Percentiles rank a stretch among this genome's conserved stretches.
These are phyloP conservation scores for Callochromis pleurospilus DNA, from an alignment of 2,113 vertebrate genomes.

Conservation along the genomic window DNA sequence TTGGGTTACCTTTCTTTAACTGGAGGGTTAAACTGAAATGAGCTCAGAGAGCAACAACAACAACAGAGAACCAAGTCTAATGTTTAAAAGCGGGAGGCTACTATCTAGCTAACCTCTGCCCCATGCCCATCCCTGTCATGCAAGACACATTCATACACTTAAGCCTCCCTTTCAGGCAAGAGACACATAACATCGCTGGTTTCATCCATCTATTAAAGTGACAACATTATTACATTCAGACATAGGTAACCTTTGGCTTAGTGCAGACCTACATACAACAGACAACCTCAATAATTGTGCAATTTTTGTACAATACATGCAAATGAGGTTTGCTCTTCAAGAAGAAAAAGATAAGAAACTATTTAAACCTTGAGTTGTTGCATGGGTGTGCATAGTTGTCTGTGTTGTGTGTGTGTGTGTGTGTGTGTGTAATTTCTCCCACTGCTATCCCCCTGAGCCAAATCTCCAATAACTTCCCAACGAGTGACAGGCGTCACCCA, in stretches of 20 bases:
- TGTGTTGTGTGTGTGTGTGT: background rate
- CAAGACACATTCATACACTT: background rate
- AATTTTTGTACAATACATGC: background rate
- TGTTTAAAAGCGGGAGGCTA: background rate
- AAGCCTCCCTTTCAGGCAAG: background rate
- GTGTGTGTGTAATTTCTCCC: constrained; percentile 37
- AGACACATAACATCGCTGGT: background rate
- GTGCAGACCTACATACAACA: background rate
- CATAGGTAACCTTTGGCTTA: background rate
- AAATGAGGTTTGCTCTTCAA: background rate
- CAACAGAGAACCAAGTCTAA: background rate
- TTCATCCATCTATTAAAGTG: background rate
- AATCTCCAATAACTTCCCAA: constrained; percentile 84
- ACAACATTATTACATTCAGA: background rate
- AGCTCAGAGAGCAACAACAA: constrained; percentile 8
- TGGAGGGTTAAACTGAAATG: constrained; percentile 23
- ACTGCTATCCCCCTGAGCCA: constrained; percentile 90
- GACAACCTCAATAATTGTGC: background rate
- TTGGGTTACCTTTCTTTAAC: constrained; percentile 51
- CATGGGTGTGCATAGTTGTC: background rate
- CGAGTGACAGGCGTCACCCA: constrained; percentile 83
- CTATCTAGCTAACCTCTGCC: background rate
- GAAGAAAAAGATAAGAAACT: background rate
- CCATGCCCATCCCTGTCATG: background rate
- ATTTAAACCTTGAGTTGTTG: background rate